Percentiles rank a stretch among this genome's conserved stretches.
Evolutionary conservation across 2,113 vertebrate species (phyloP).

Genomic region (Lycocorax pyrrhopterus): DNA sequence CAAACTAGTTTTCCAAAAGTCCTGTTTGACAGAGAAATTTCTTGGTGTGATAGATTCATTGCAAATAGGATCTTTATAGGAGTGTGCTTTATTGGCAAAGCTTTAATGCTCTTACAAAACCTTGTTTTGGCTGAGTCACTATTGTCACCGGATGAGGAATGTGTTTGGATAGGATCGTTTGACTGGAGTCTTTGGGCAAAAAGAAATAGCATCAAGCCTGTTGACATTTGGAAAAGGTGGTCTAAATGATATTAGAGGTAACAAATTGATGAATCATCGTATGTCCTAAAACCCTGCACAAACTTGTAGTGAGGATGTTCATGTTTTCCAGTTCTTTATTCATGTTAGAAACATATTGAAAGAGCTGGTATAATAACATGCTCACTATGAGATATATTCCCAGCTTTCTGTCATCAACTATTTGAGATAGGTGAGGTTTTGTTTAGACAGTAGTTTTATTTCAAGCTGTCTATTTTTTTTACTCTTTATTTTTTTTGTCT

Average conservation of each 20-base stretch:
- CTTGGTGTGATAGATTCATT: neutral
- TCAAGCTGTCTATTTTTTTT: neutral
- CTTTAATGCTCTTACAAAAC: slow-evolving; percentile 6
- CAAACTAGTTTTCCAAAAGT: neutral
- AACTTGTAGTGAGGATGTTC: neutral
- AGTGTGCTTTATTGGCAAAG: neutral
- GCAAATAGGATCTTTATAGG: neutral
- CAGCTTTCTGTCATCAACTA: neutral
- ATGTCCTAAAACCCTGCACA: neutral
- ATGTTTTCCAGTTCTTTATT: neutral
- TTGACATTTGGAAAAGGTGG: neutral
- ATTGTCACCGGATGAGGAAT: slow-evolving; percentile 30
- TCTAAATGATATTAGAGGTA: neutral
- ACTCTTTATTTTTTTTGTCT: neutral
- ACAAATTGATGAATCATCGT: neutral
- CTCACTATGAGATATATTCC: neutral
- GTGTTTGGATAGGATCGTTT: slow-evolving; percentile 11
- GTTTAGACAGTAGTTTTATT: neutral
- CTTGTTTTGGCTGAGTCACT: slow-evolving; percentile 65
- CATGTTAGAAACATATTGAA: neutral
- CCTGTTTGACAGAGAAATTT: neutral
- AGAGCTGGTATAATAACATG: neutral
- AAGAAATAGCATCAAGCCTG: neutral
- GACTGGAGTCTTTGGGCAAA: neutral
- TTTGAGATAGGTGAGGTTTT: neutral